Percentiles rank a stretch among this genome's conserved stretches.
phyloP scores from a whole-genome alignment of 2,888 invertebrate genomes.

The Matsumyia berberina region DNA sequence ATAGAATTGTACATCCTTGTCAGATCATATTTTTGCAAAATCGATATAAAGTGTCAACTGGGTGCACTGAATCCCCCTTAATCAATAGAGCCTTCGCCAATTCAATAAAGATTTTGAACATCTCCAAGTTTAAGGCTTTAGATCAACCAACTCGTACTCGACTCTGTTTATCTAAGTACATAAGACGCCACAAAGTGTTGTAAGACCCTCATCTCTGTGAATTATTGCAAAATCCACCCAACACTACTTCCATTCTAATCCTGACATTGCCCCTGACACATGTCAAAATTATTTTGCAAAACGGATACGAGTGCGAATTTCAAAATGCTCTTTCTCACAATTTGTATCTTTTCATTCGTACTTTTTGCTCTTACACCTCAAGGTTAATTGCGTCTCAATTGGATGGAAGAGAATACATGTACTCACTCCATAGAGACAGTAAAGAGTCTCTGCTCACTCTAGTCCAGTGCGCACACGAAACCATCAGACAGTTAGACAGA shows the following conservation, averaged over 20 bases:
- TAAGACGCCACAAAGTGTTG: no score
- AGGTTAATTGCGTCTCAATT: constrained; percentile 71
- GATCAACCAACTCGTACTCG: no score
- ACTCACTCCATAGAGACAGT: constrained; percentile 43
- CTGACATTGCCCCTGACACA: constrained; percentile 15
- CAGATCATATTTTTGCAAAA: no score
- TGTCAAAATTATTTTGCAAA: constrained; percentile 10
- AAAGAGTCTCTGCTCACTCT: constrained; percentile 27
- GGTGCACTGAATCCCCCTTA: no score
- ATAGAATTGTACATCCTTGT: no score
- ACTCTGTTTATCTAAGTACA: no score
- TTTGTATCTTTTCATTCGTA: constrained; percentile 18
- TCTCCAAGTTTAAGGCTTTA: no score
- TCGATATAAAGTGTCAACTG: no score
- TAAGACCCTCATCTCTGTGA: background rate
- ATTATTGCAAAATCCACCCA: background rate
- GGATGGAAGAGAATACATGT: constrained; percentile 25
- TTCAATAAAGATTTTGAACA: no score
- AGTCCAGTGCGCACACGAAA: constrained; percentile 10
- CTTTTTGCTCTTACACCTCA: constrained; percentile 56
- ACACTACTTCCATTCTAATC: background rate
- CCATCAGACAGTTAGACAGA: constrained; percentile 26
- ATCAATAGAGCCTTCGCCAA: no score
- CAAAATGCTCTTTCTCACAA: constrained; percentile 27
- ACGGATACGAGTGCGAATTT: constrained; percentile 14